phyloP scores from a whole-genome alignment of 92 coral and sea anemone species.

The Epizoanthus ramosus region DNA sequence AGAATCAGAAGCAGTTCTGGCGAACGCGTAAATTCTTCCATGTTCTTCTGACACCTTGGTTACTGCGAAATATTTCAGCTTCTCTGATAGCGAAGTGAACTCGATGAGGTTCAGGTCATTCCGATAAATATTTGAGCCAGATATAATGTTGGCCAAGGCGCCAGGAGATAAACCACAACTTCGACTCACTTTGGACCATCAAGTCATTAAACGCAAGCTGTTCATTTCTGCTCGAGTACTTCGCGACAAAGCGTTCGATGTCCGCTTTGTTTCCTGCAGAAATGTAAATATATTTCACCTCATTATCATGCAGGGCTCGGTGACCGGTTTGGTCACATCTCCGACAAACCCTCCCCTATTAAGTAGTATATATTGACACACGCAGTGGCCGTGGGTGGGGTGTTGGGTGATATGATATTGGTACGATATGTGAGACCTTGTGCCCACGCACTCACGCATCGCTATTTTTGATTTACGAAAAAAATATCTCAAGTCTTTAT shows the following conservation, averaged over 20 bases:
- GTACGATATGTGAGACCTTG: too few species aligned
- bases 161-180: neutral
- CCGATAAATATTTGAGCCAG: neutral
- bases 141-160: neutral
- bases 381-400: too few species aligned
- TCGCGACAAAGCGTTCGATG: slow-evolving; percentile 11
- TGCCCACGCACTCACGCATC: too few species aligned
- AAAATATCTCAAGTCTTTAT: too few species aligned
- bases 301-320: slow-evolving; percentile 2
- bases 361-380: too few species aligned
- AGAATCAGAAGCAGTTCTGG: slow-evolving; percentile 8
- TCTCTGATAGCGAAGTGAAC: neutral
- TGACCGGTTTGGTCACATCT: neutral
- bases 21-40: slow-evolving; percentile 1
- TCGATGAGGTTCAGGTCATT: slow-evolving; percentile 10
- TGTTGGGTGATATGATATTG: too few species aligned
- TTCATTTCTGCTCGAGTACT: slow-evolving; percentile 31
- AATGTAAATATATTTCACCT: slow-evolving; percentile 15
- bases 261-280: slow-evolving; percentile 20
- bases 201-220: slow-evolving; percentile 10
- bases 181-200: neutral
- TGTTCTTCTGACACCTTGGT: neutral
- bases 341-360: too few species aligned
- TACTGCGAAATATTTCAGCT: neutral
- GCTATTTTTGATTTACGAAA: too few species aligned